Evolutionary conservation across 1,140 invertebrate species (phyloP).

Genomic region (Drosophila littoralis): DNA sequence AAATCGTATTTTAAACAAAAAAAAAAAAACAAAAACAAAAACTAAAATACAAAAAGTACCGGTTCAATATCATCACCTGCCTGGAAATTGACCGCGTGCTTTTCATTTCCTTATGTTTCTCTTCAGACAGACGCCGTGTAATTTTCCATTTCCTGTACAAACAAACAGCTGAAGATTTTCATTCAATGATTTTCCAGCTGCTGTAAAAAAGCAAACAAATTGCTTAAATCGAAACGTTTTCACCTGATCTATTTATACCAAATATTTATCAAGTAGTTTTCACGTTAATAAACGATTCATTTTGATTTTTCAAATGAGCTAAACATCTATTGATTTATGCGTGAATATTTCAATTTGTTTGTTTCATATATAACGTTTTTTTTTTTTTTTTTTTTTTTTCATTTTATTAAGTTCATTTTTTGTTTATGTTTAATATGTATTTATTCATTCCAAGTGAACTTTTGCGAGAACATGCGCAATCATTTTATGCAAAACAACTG

Average conservation of each 20-base stretch:
- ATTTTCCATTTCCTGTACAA: slow-evolving; percentile 39
- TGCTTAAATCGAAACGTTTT: slow-evolving; percentile 9
- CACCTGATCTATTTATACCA: slow-evolving; percentile 25
- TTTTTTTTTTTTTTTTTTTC: not conserved
- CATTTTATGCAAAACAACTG: slow-evolving; percentile 8
- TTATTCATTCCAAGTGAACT: slow-evolving; percentile 18
- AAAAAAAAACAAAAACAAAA: slow-evolving; percentile 10
- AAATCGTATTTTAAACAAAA: slow-evolving; percentile 27
- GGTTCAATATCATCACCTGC: slow-evolving; percentile 34
- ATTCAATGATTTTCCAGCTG: not conserved
- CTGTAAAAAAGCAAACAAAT: slow-evolving; percentile 21
- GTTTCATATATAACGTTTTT: not conserved
- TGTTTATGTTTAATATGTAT: slow-evolving; percentile 18
- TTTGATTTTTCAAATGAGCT: not conserved
- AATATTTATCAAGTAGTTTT: slow-evolving; percentile 29
- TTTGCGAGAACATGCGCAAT: not conserved
- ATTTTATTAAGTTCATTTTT: not conserved
- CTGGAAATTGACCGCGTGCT: slow-evolving; percentile 19
- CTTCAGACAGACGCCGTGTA: slow-evolving; percentile 6
- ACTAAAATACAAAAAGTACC: slow-evolving; percentile 17
- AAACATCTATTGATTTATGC: slow-evolving; percentile 29
- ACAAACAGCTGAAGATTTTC: slow-evolving; percentile 27
- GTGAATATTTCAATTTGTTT: not conserved
- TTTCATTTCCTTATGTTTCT: slow-evolving; percentile 33
- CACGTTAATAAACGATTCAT: slow-evolving; percentile 20